Conservation (phyloP, 2,113 vertebrate species). For the Sigmodon hispidus region DNA sequence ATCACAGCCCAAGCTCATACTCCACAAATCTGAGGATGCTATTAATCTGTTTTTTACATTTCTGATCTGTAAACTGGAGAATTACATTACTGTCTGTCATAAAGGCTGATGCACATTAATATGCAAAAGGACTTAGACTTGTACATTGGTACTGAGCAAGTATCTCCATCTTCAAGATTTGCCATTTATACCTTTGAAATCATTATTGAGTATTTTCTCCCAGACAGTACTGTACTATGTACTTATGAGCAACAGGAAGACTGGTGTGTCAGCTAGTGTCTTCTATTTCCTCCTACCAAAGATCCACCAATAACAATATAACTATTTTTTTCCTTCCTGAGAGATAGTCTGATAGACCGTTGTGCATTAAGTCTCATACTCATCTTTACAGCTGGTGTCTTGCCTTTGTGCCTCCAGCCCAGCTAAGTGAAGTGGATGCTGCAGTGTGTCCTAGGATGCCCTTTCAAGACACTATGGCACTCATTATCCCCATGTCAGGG, state of each 20-base stretch:
- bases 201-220: not conserved
- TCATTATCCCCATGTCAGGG: not conserved
- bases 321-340: not conserved
- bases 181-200: not conserved
- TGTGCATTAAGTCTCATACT: not conserved
- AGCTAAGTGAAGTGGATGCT: not conserved
- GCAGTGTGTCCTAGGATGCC: too few species aligned
- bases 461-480: not conserved
- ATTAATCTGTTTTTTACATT: constrained; percentile 2
- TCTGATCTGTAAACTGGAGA: not conserved
- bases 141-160: not conserved
- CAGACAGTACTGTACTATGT: not conserved
- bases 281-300: not conserved
- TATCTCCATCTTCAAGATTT: not conserved
- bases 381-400: not conserved
- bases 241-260: not conserved
- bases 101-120: not conserved
- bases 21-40: not conserved
- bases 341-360: not conserved
- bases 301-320: constrained; percentile 12
- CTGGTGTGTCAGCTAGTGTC: not conserved
- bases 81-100: not conserved
- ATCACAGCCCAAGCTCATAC: not conserved
- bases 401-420: not conserved
- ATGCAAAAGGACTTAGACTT: not conserved